Evolutionary conservation across 2,113 vertebrate genomes (phyloP).

Genomic region (Myocastor coypus): DNA sequence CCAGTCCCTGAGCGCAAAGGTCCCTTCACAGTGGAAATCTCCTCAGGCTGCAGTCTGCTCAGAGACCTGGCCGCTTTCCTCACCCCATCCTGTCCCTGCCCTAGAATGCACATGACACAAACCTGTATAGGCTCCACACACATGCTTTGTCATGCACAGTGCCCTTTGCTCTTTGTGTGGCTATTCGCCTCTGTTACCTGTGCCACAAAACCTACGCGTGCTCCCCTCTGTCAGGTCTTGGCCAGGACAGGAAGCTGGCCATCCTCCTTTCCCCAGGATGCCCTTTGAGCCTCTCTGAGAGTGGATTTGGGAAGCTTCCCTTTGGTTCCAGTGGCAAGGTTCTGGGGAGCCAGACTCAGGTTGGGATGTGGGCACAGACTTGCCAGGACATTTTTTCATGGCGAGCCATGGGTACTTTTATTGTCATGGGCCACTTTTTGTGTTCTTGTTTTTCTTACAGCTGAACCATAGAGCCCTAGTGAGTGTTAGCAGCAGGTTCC

Average conservation of each 20-base stretch:
- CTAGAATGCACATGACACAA: rapidly evolving
- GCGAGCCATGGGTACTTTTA: background rate
- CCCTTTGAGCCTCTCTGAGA: background rate
- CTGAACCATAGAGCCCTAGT: too few species aligned
- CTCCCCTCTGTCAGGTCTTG: background rate
- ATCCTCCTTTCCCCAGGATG: too few species aligned
- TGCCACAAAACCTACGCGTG: too few species aligned
- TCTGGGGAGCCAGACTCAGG: background rate
- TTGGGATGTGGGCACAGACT: background rate
- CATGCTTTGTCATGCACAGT: background rate
- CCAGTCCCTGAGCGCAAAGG: background rate
- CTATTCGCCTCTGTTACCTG: background rate
- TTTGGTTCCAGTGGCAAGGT: background rate
- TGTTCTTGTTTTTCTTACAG: background rate
- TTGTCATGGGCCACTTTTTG: too few species aligned
- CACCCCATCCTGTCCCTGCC: background rate
- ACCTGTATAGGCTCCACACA: background rate
- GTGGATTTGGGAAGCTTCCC: background rate
- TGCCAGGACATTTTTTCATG: background rate
- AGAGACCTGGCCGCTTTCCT: background rate
- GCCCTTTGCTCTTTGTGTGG: background rate
- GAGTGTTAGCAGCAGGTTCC: background rate
- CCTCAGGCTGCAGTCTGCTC: background rate
- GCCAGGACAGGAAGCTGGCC: background rate
- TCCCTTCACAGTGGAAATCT: too few species aligned